Conservation (phyloP, 2,888 invertebrate genomes). For the Thera britannica region DNA sequence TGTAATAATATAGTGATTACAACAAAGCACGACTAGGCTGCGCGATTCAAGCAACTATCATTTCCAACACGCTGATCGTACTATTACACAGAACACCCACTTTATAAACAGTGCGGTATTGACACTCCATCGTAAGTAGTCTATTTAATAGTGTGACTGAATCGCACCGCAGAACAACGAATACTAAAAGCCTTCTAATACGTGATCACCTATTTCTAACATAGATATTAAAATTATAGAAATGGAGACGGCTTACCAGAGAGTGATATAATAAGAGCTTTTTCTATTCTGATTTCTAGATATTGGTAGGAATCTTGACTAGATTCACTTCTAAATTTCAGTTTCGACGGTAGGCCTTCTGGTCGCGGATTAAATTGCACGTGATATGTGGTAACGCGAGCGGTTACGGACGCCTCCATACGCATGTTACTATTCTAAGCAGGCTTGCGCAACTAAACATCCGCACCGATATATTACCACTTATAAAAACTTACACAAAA, state of each 20-base stretch:
- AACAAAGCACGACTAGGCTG: constrained; percentile 16
- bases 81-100: neutral
- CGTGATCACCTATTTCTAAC: constrained; percentile 17
- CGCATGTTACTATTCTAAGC: neutral
- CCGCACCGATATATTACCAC: constrained; percentile 5
- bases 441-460: neutral
- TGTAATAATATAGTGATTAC: constrained; percentile 13
- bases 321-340: constrained; percentile 21
- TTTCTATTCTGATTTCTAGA: neutral
- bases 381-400: constrained; percentile 10
- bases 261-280: constrained; percentile 9
- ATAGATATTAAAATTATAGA: constrained; percentile 11
- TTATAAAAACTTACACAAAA: constrained; percentile 13
- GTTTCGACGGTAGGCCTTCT: constrained; percentile 18
- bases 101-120: neutral
- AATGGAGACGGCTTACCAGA: constrained; percentile 14
- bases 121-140: neutral
- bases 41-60: constrained; percentile 19
- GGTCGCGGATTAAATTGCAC: neutral
- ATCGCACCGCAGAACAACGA: constrained; percentile 15
- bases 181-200: constrained; percentile 22
- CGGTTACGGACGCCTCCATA: neutral
- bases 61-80: neutral
- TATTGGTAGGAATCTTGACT: neutral
- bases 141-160: constrained; percentile 12